Evolutionary conservation across 2,888 invertebrate genomes (phyloP).

Genomic region (Leucozona laternaria): DNA sequence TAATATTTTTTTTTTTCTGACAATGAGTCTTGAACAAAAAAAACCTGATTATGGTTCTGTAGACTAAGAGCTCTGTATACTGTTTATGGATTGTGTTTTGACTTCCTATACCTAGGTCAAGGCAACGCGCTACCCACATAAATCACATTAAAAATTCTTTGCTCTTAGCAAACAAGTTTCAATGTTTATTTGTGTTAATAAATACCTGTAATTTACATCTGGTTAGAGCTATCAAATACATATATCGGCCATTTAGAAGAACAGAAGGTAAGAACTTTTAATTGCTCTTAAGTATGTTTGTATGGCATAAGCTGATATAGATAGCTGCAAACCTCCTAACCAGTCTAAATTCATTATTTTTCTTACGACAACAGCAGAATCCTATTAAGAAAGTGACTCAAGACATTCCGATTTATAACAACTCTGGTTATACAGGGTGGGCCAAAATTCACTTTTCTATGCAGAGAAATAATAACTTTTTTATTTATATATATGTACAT

Average conservation of each 20-base stretch:
- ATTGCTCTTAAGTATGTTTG: too few species aligned
- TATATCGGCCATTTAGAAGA: background rate
- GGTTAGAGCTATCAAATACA: background rate
- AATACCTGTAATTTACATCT: too few species aligned
- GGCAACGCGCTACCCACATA: background rate
- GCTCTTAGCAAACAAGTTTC: background rate
- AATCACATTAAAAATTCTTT: conserved; percentile 6
- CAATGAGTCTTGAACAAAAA: background rate
- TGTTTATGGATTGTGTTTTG: background rate
- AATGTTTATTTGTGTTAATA: background rate
- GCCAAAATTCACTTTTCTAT: too few species aligned
- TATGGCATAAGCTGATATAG: too few species aligned
- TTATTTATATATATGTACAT: too few species aligned
- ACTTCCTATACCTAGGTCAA: conserved; percentile 33
- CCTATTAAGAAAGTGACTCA: too few species aligned
- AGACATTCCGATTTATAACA: too few species aligned
- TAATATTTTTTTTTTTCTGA: background rate
- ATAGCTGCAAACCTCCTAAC: too few species aligned
- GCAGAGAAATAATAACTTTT: too few species aligned
- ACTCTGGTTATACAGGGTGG: too few species aligned
- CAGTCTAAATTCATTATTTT: too few species aligned
- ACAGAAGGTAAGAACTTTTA: background rate
- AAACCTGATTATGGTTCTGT: background rate
- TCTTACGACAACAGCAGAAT: too few species aligned
- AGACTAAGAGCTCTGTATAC: background rate